Evolutionary conservation across 2,888 invertebrate species (phyloP).

Genomic region (Drosophila neonasuta): DNA sequence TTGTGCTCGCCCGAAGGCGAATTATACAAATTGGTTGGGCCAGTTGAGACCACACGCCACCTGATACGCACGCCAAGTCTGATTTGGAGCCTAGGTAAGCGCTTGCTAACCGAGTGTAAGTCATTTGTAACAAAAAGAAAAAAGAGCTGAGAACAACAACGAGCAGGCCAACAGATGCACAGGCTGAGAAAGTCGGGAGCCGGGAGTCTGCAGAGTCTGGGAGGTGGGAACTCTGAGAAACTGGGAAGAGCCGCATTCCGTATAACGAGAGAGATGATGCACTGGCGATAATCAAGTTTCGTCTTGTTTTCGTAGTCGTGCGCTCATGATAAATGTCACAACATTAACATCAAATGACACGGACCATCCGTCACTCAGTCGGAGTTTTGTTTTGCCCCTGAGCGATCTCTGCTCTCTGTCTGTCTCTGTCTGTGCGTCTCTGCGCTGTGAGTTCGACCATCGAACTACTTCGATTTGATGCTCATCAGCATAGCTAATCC

Average conservation of each 20-base stretch:
- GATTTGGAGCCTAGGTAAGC: slow-evolving; percentile 44
- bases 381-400: slow-evolving; percentile 70
- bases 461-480: slow-evolving; percentile 71
- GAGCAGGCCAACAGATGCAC: slow-evolving; percentile 4
- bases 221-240: not conserved
- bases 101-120: slow-evolving; percentile 63
- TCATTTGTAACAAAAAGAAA: slow-evolving; percentile 61
- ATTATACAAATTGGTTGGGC: slow-evolving; percentile 52
- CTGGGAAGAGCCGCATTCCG: slow-evolving; percentile 56
- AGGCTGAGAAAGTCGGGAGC: not conserved
- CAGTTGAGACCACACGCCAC: slow-evolving; percentile 72
- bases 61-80: slow-evolving; percentile 58
- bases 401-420: slow-evolving; percentile 54
- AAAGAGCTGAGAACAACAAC: slow-evolving; percentile 46
- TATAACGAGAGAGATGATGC: slow-evolving; percentile 72
- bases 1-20: slow-evolving; percentile 35
- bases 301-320: slow-evolving; percentile 75
- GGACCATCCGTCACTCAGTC: slow-evolving; percentile 82
- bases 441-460: slow-evolving; percentile 30
- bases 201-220: not conserved
- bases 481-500: slow-evolving; percentile 66
- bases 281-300: slow-evolving; percentile 77
- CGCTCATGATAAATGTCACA: slow-evolving; percentile 82
- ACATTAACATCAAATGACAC: slow-evolving; percentile 82
- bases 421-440: slow-evolving; percentile 8